A percentile compares a stretch with the other conserved stretches of the same genome.
Evolutionary conservation across 2,113 vertebrate species (phyloP).

Genomic region (Pleuronectes platessa): DNA sequence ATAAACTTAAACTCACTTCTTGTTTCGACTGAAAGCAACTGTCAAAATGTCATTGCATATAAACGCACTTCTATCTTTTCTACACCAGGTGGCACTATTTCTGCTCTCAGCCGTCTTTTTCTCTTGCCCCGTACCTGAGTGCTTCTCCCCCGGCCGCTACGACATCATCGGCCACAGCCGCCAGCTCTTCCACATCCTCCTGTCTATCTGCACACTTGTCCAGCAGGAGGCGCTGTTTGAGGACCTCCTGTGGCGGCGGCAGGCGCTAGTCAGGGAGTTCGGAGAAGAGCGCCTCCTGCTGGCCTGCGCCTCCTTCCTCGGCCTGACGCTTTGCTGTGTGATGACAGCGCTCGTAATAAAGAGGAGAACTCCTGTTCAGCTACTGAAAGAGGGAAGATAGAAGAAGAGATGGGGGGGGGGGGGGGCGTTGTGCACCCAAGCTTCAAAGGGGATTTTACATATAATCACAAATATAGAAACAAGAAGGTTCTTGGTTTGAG

Average conservation of each 20-base stretch:
- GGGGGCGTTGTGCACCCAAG: too few relatives aligned
- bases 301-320: slow-evolving; percentile 83
- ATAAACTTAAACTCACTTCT: not conserved
- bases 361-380: not conserved
- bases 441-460: too few relatives aligned
- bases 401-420: too few relatives aligned
- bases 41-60: not conserved
- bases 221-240: slow-evolving; percentile 89
- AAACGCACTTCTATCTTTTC: not conserved
- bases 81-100: slow-evolving; percentile 83
- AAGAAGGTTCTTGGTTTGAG: too few relatives aligned
- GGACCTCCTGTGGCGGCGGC: slow-evolving; percentile 86
- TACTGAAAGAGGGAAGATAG: not conserved
- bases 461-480: too few relatives aligned
- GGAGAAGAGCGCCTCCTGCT: slow-evolving; percentile 77
- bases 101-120: slow-evolving; percentile 88
- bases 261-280: slow-evolving; percentile 80
- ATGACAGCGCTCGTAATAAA: slow-evolving; percentile 80
- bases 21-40: not conserved
- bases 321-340: slow-evolving; percentile 80
- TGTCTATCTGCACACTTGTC: slow-evolving; percentile 85
- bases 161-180: slow-evolving; percentile 88
- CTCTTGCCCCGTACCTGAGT: slow-evolving; percentile 88
- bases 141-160: slow-evolving; percentile 85
- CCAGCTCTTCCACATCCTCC: slow-evolving; percentile 88